Percentiles rank a stretch among this genome's conserved stretches.
These are phyloP conservation scores for Nylanderia fulva DNA, from an alignment of 1,140 invertebrate species.

Conservation along the genomic window DNA sequence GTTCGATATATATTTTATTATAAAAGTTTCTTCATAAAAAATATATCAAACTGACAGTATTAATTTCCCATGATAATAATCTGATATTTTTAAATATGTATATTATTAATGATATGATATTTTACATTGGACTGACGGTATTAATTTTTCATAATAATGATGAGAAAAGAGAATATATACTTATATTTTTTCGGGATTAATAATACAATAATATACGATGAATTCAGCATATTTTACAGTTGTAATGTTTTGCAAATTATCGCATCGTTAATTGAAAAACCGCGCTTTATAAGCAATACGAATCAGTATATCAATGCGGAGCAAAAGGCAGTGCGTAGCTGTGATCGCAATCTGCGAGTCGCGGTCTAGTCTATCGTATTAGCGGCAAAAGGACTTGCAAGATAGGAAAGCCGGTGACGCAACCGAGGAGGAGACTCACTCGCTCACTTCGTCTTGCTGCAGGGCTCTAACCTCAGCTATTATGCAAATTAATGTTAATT, in stretches of 20 bases:
- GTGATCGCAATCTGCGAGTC: constrained; percentile 29
- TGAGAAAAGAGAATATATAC: not conserved
- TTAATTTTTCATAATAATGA: not conserved
- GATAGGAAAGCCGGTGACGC: constrained; percentile 61
- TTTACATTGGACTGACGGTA: not conserved
- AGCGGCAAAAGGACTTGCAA: constrained; percentile 9
- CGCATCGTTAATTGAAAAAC: not conserved
- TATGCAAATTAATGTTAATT: constrained; percentile 83
- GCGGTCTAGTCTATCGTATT: constrained; percentile 33
- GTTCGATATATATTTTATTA: not conserved
- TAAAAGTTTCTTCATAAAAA: too few relatives aligned
- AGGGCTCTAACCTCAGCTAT: constrained; percentile 73
- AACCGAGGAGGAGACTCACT: constrained; percentile 59
- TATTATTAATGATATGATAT: too few relatives aligned
- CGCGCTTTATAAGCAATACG: not conserved
- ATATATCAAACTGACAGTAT: not conserved
- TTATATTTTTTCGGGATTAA: too few relatives aligned
- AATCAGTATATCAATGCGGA: constrained; percentile 9
- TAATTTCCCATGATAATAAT: not conserved
- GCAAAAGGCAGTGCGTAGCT: constrained; percentile 15
- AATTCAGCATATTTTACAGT: not conserved
- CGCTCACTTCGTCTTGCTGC: constrained; percentile 55
- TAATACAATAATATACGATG: not conserved
- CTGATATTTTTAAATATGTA: too few relatives aligned
- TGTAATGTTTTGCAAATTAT: not conserved